Evolutionary conservation across 2,888 invertebrate genomes (phyloP).

Genomic region (Netelia inedita): DNA sequence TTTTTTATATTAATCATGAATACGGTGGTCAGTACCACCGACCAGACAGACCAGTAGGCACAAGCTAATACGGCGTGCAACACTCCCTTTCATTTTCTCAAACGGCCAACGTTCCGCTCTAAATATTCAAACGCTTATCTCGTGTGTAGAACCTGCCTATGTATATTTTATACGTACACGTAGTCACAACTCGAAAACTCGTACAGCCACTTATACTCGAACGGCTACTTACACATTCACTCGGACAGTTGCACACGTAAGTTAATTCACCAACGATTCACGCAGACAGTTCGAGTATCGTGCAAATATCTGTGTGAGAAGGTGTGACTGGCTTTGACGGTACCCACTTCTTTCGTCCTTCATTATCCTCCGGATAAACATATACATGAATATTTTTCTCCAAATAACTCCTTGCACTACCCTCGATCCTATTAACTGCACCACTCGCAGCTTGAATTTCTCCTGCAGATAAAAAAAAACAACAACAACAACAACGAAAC

Average conservation of each 20-base stretch:
- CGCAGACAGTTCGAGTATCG: no score
- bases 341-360: no score
- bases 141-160: constrained; percentile 30
- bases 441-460: background rate
- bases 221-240: no score
- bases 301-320: no score
- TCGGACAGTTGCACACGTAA: no score
- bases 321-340: no score
- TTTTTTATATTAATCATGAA: constrained; percentile 37
- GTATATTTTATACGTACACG: constrained; percentile 9
- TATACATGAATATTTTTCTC: constrained; percentile 13
- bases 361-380: background rate
- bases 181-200: background rate
- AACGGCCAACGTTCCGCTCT: constrained; percentile 68
- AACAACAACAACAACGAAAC: background rate
- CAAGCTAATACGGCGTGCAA: constrained; percentile 45
- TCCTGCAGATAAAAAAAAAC: background rate
- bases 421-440: background rate
- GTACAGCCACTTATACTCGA: no score
- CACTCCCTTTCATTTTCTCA: constrained; percentile 67
- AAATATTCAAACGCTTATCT: constrained; percentile 65
- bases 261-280: no score
- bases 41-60: constrained; percentile 25
- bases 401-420: background rate
- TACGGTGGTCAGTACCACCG: constrained; percentile 46